Conservation (phyloP, 2,888 invertebrate species). For the Drosophila ustulata region DNA sequence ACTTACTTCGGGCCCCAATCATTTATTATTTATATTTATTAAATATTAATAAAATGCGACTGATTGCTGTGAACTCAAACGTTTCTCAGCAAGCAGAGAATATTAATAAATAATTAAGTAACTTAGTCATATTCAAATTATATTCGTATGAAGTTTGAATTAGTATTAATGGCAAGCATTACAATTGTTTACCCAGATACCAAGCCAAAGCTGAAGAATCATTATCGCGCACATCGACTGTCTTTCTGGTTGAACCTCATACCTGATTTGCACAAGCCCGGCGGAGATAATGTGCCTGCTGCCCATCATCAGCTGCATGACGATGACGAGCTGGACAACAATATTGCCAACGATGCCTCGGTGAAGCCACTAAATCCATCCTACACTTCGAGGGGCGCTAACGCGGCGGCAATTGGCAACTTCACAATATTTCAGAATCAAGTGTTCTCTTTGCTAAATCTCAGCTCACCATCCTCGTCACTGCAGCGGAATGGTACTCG, state of each 20-base stretch:
- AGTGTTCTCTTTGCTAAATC: slow-evolving; percentile 84
- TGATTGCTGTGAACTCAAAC: no score
- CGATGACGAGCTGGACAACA: slow-evolving; percentile 86
- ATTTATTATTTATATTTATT: no score
- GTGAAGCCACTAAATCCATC: slow-evolving; percentile 86
- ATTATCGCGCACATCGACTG: slow-evolving; percentile 96
- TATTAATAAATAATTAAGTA: no score
- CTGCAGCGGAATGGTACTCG: slow-evolving; percentile 82
- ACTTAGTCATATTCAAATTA: not conserved
- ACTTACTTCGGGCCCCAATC: no score
- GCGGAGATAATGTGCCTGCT: slow-evolving; percentile 93
- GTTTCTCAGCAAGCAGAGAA: no score
- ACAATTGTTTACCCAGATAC: slow-evolving; percentile 88
- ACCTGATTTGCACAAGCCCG: slow-evolving; percentile 95
- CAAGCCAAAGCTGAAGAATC: slow-evolving; percentile 95
- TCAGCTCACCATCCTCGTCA: slow-evolving; percentile 84
- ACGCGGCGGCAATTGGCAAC: slow-evolving; percentile 82
- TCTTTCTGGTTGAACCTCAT: slow-evolving; percentile 98
- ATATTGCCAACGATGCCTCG: slow-evolving; percentile 86
- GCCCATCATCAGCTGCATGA: slow-evolving; percentile 94
- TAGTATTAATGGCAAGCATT: not conserved
- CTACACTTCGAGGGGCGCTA: slow-evolving; percentile 76
- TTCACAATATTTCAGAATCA: slow-evolving; percentile 85
- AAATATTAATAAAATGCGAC: no score
- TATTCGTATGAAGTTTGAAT: not conserved